phyloP scores from a whole-genome alignment of 2,888 invertebrate species.

The Acanthosepion esculentum region DNA sequence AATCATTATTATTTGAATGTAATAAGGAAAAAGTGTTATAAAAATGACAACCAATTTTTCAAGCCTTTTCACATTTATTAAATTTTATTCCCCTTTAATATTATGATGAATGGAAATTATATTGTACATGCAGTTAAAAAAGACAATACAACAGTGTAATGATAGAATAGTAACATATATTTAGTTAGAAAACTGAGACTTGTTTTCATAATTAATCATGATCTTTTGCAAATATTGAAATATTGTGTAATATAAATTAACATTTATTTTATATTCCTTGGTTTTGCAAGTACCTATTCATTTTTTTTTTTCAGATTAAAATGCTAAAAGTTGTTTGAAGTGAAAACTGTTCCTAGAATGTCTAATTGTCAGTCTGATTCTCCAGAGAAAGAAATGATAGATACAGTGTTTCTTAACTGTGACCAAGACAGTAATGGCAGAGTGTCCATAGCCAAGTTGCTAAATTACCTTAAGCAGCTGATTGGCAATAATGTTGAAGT shows the following conservation, averaged over 20 bases:
- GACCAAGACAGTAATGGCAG: constrained; percentile 38
- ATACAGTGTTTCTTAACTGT: constrained; percentile 1
- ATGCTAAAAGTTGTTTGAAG: background rate
- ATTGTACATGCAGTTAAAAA: too few species aligned
- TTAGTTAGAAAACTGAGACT: background rate
- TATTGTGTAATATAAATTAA: background rate
- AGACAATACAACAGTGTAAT: too few species aligned
- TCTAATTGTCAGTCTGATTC: constrained; percentile 6
- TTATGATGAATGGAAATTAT: too few species aligned
- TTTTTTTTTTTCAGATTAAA: background rate
- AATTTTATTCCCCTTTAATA: too few species aligned
- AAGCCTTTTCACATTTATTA: too few species aligned
- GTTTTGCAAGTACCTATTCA: background rate
- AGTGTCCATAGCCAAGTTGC: constrained; percentile 11
- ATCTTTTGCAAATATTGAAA: background rate
- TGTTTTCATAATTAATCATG: background rate
- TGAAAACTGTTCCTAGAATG: background rate
- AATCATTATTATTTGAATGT: too few species aligned
- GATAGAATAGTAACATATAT: too few species aligned
- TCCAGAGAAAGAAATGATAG: constrained; percentile 16
- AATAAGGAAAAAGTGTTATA: too few species aligned
- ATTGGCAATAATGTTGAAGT: constrained; percentile 5
- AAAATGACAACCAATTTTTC: too few species aligned
- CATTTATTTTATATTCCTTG: too few species aligned
- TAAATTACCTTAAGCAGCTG: constrained; percentile 40